These are phyloP conservation scores for Oxycera nigricornis DNA, from an alignment of 2,888 invertebrate genomes.

Conservation along the genomic window DNA sequence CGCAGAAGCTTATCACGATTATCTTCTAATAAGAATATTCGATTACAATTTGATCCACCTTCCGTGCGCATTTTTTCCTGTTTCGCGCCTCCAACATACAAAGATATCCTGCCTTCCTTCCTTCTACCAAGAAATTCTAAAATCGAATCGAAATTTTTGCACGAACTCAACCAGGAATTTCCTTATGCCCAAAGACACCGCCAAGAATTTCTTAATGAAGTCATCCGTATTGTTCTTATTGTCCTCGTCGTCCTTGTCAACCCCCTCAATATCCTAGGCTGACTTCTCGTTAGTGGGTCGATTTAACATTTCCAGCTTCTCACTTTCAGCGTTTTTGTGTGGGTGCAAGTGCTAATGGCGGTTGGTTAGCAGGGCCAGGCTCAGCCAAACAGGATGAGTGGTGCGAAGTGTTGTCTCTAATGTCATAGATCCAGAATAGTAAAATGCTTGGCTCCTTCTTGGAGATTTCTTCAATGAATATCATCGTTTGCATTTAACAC, in stretches of 20 bases:
- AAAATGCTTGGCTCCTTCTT: neutral
- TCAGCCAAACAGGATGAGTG: neutral
- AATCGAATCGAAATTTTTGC: slow-evolving; percentile 20
- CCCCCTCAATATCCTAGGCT: neutral
- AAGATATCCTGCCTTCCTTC: neutral
- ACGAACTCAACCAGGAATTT: slow-evolving; percentile 34
- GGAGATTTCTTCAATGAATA: neutral
- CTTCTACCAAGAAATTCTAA: neutral
- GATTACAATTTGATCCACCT: neutral
- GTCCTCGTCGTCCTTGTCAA: slow-evolving; percentile 20
- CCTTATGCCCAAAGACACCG: slow-evolving; percentile 16
- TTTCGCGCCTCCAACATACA: neutral
- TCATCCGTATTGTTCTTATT: slow-evolving; percentile 29
- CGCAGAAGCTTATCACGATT: slow-evolving; percentile 2
- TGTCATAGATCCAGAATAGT: neutral
- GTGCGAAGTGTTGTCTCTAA: neutral
- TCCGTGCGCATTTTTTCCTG: neutral
- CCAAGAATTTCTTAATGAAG: slow-evolving; percentile 39
- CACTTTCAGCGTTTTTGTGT: neutral
- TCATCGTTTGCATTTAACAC: neutral
- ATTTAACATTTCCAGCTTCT: neutral
- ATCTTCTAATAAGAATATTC: neutral
- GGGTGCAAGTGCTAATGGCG: neutral
- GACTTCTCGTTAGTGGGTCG: neutral
- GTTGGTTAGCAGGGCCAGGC: neutral